A percentile compares a stretch with the other conserved stretches of the same genome.
Evolutionary conservation across 1,140 invertebrate species (phyloP).

Genomic region (Caenorhabditis latens): DNA sequence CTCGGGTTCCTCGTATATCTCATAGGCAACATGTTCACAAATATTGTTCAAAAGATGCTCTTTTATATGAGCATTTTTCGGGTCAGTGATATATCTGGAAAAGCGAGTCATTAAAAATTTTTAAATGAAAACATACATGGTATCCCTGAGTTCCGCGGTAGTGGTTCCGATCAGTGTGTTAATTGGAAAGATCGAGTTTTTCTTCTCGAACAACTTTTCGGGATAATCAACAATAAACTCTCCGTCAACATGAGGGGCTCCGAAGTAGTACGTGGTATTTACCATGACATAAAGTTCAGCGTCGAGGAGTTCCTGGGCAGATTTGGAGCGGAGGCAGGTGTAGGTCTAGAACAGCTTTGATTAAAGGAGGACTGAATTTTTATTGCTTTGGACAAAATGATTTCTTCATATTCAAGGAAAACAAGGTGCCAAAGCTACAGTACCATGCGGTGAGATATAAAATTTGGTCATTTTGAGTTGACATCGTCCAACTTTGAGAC

Average conservation of each 20-base stretch:
- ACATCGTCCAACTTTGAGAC: no score
- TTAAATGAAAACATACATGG: not conserved
- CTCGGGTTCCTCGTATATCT: not conserved
- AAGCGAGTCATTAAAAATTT: not conserved
- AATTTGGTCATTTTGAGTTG: no score
- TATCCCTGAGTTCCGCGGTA: not conserved
- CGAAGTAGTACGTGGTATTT: not conserved
- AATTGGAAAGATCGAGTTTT: not conserved
- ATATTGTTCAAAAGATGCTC: not conserved
- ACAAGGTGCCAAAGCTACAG: no score
- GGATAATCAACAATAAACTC: not conserved
- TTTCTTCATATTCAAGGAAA: no score
- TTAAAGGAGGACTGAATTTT: no score
- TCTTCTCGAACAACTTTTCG: not conserved
- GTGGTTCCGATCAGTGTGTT: conserved; percentile 8
- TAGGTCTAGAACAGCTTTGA: not conserved
- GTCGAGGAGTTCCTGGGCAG: conserved; percentile 5
- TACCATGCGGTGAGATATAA: no score
- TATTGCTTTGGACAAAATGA: no score
- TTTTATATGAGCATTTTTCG: not conserved
- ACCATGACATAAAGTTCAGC: not conserved
- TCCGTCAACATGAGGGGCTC: conserved; percentile 17
- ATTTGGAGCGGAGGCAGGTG: not conserved
- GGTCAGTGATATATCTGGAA: conserved; percentile 19
- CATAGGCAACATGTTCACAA: conserved; percentile 9